Evolutionary conservation across 2,888 invertebrate species (phyloP), one percentile per base, ranked within the genome.

Genomic region (Rotaria socialis): DNA sequence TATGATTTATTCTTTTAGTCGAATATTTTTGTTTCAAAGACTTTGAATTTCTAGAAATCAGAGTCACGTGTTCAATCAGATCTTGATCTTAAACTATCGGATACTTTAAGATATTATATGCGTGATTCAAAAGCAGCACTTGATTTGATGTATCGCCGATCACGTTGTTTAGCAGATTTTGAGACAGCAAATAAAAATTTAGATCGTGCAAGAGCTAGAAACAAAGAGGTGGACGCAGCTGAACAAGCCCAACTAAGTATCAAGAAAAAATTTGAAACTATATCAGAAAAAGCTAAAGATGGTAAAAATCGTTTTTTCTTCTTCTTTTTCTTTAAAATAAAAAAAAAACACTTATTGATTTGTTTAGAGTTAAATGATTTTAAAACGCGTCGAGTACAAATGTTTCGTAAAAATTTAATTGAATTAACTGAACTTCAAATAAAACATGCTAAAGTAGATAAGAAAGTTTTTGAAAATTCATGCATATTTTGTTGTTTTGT

Each of bases 51-150:
- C 52, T 91, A 96, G 96, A 98, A 98, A 94, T 94, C 96, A 89
- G 98, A 99, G 92, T 96, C 96, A 87, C 94, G 98, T 86, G 96
- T 98, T 89, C 95, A 98, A 0, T 96, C 96, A 47, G 99, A 99
- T 92, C 96, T 97, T 92, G 99, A 99, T 92, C 92, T 99, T 88
- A 99, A 99, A 92, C 92, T 99, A 88, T 96, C 97, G 0, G 97
- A 99, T 90, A 97, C 97, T 0, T 93, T 99, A 52, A 94, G 97
- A 11, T 99, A 99, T 92, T 99, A 97, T 92, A 96, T 96, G 94
- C 93, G 97, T 86, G 99, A 99, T 90, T 96, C 97, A 1, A 94
- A 95, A 90, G 99, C 99, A 0, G 98, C 97, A 7, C 97, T 97
- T 91, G 94, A 96, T 56, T 93, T 99, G 67, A 93, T 99, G 2